phyloP scores from a whole-genome alignment of 1,140 invertebrate genomes.

The Hypothenemus hampei region DNA sequence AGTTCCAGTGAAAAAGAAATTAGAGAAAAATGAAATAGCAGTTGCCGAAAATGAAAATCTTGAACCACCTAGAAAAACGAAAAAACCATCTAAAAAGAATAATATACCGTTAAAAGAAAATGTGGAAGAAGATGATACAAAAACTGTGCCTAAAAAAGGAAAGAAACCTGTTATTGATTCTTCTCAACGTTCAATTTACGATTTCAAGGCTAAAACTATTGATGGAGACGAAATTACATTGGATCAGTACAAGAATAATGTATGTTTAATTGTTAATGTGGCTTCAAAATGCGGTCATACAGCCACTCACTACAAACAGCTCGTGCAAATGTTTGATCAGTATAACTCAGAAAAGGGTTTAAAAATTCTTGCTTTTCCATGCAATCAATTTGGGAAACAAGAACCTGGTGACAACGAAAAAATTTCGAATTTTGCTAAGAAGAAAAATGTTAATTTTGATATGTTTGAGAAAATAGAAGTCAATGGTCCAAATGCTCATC shows the following conservation, averaged over 20 bases:
- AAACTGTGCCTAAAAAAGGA: too few species aligned
- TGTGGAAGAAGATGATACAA: too few species aligned
- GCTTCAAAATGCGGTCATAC: constrained; percentile 82
- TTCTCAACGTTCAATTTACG: constrained; percentile 52
- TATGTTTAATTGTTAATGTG: constrained; percentile 78
- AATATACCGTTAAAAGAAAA: too few species aligned
- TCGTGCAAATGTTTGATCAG: constrained; percentile 67
- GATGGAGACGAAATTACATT: constrained; percentile 65
- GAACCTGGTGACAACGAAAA: constrained; percentile 70
- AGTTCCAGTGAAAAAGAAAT: too few species aligned
- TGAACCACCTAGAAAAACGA: too few species aligned
- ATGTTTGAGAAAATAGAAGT: constrained; percentile 78
- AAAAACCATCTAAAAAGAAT: too few species aligned
- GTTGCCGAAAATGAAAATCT: too few species aligned
- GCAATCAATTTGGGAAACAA: constrained; percentile 84
- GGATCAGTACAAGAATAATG: constrained; percentile 65
- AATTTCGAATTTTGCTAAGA: constrained; percentile 68
- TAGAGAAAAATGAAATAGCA: too few species aligned
- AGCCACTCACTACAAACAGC: constrained; percentile 68
- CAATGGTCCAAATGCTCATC: constrained; percentile 79
- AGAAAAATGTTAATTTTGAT: constrained; percentile 72
- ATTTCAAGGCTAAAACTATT: constrained; percentile 70
- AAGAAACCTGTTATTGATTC: too few species aligned
- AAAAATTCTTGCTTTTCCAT: constrained; percentile 83
- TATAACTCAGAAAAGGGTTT: constrained; percentile 60